Evolutionary conservation across 2,888 invertebrate species (phyloP), one percentile per base, ranked within the genome.

Genomic region (Ceraclea dissimilis): DNA sequence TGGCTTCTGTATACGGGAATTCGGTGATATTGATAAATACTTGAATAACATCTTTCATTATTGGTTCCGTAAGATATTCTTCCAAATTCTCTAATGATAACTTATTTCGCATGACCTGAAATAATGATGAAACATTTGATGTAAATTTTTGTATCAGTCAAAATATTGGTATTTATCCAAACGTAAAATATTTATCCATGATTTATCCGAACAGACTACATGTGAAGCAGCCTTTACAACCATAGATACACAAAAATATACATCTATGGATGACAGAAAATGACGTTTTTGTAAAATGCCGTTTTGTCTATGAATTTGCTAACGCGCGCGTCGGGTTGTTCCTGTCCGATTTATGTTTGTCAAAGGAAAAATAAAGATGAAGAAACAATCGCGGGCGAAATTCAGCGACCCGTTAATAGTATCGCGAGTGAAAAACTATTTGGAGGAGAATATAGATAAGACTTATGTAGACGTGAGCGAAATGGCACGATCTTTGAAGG

Each of bases 401-500:
- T 61, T 75, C 44, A 74, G 57, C 65, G 83, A 83, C 66, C 80
- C 79, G 2, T 67, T 78, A 34, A 81, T 83, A 60, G 80, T 81
- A 56, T 77, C 79, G 63, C 78, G 82, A 54, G 83, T 83, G 26
- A 81, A 81, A 68, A 80, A 88, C 81, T 91, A 91, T 69, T 79
- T 92, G 65, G 87, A 87, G 62, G 85, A 86, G 65, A 88, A 90
- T 75, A 85, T 86, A 60, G 85, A 88, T 66, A 85, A 88, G 71
- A 85, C 85, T 6, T 88, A 85, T 69, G 82, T 92, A 63, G 90
- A 92, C 78, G 86, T 91, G 57, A 84, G 86, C 68, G 83, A 85
- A 67, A 90, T 93, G 88, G 88, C 90, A 64, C 86, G 87, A 69
- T 81, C 83, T 64, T 78, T 93, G 52, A 88, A 88, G 74, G 81